Percentiles rank a stretch among this genome's conserved stretches.
Evolutionary conservation across 2,888 invertebrate species (phyloP).

Genomic region (Scaptomyza reducta): DNA sequence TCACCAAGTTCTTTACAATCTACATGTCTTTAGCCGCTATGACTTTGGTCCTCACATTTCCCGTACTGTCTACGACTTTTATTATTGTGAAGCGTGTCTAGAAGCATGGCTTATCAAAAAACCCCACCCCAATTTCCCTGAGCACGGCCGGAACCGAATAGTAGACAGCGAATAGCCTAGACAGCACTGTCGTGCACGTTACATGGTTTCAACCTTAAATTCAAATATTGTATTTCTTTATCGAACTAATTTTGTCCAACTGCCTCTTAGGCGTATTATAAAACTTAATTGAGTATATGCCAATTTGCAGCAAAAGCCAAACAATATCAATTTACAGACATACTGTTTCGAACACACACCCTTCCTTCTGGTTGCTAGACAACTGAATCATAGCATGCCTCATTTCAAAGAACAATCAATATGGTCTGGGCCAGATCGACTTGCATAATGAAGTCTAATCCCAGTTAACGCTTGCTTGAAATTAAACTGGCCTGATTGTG

Average conservation of each 20-base stretch:
- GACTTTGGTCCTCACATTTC: too few relatives aligned
- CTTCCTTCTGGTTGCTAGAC: neutral
- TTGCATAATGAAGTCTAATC: slow-evolving; percentile 77
- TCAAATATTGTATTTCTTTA: slow-evolving; percentile 30
- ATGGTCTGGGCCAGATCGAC: slow-evolving; percentile 44
- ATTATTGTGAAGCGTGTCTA: too few relatives aligned
- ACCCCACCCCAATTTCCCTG: too few relatives aligned
- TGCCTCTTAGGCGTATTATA: slow-evolving; percentile 48
- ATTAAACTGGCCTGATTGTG: slow-evolving; percentile 25
- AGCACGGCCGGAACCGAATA: too few relatives aligned
- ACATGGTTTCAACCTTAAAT: too few relatives aligned
- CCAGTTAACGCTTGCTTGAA: slow-evolving; percentile 62
- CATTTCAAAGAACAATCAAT: slow-evolving; percentile 74
- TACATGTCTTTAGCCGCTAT: too few relatives aligned
- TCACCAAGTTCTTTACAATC: too few relatives aligned
- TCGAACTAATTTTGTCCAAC: slow-evolving; percentile 30
- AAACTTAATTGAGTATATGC: slow-evolving; percentile 70
- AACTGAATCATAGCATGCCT: slow-evolving; percentile 56
- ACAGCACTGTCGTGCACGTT: too few relatives aligned
- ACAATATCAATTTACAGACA: slow-evolving; percentile 73
- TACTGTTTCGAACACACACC: neutral
- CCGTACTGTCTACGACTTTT: too few relatives aligned
- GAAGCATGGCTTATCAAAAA: too few relatives aligned
- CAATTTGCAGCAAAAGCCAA: slow-evolving; percentile 60
- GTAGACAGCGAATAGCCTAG: too few relatives aligned